phyloP scores from a whole-genome alignment of 2,113 vertebrate genomes.

The Ptychochromis oligacanthus region DNA sequence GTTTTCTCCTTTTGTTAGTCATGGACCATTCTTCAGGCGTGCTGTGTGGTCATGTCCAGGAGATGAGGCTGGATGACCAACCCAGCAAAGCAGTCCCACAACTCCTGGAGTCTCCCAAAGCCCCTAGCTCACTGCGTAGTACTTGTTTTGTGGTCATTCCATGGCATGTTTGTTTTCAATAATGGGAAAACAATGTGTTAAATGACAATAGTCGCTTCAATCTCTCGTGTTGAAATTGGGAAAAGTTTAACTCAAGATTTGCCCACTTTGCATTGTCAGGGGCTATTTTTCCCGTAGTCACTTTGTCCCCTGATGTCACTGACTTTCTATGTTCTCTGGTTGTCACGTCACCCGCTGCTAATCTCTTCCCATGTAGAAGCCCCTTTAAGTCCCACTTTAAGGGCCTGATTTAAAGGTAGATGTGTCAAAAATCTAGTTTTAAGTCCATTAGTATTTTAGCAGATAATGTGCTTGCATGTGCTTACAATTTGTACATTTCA shows the following conservation, averaged over 20 bases:
- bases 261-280: too few species aligned
- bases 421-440: neutral
- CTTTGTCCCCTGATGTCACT: neutral
- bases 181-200: too few species aligned
- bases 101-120: too few species aligned
- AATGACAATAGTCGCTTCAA: too few species aligned
- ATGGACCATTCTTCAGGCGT: neutral
- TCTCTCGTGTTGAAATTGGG: too few species aligned
- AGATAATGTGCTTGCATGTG: too few species aligned
- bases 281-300: neutral
- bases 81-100: neutral
- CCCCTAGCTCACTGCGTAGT: neutral
- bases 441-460: neutral
- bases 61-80: neutral
- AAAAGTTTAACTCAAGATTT: too few species aligned
- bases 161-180: neutral
- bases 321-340: neutral
- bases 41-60: neutral
- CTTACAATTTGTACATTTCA: neutral
- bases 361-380: neutral
- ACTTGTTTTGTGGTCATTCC: neutral
- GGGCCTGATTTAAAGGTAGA: neutral
- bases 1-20: neutral
- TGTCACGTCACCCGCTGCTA: neutral
- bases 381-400: neutral